A percentile compares a stretch with the other conserved stretches of the same genome.
phyloP scores from a whole-genome alignment of 2,888 invertebrate genomes.

The Rhamnusium bicolor region DNA sequence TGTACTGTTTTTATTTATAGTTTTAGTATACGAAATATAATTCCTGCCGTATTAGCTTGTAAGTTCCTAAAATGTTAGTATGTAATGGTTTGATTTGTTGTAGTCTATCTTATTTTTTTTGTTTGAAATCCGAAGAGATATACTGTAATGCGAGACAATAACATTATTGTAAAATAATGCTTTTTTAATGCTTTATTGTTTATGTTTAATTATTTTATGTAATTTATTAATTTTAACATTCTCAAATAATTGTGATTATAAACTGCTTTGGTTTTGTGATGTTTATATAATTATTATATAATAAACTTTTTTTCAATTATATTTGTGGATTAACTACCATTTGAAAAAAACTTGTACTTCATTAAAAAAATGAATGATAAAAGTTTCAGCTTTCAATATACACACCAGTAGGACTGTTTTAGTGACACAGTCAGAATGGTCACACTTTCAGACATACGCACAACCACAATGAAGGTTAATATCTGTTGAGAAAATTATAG shows the following conservation, averaged over 20 bases:
- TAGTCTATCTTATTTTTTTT: conserved; percentile 55
- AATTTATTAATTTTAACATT: conserved; percentile 64
- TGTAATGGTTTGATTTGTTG: conserved; percentile 12
- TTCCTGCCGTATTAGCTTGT: conserved; percentile 57
- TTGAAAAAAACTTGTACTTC: no score
- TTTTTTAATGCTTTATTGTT: conserved; percentile 47
- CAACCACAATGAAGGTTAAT: no score
- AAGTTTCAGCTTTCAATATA: no score
- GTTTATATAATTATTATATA: conserved; percentile 54
- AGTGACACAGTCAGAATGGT: no score
- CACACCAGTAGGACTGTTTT: no score
- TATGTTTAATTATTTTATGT: conserved; percentile 48
- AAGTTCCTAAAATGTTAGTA: conserved; percentile 60
- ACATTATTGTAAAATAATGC: conserved; percentile 48
- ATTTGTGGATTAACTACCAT: no score
- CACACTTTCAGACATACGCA: no score
- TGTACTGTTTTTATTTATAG: conserved; percentile 47
- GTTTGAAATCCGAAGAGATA: conserved; percentile 27
- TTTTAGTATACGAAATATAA: conserved; percentile 46
- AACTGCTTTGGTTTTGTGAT: conserved; percentile 69
- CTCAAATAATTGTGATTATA: conserved; percentile 68
- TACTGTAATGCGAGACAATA: conserved; percentile 27
- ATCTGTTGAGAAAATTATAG: no score
- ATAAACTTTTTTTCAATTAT: conserved; percentile 50
- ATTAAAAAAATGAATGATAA: no score